These are phyloP conservation scores for Micoletzkya japonica DNA, from an alignment of 2,888 invertebrate genomes.

Conservation along the genomic window DNA sequence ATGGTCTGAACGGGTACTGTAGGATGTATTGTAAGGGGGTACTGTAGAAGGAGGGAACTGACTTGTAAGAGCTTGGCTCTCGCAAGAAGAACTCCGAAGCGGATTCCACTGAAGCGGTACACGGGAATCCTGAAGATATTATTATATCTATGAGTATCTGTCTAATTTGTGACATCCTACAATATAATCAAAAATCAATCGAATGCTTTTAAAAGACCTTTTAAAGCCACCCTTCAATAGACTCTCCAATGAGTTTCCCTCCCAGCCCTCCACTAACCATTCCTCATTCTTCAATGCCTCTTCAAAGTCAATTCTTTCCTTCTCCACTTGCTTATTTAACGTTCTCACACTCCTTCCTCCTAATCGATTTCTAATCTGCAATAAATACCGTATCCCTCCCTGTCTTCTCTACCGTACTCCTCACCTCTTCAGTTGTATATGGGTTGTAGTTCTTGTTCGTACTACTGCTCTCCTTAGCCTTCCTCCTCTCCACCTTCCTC, in stretches of 20 bases:
- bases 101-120: conserved; percentile 49
- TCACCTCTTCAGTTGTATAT: conserved; percentile 15
- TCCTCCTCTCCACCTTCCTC: neutral
- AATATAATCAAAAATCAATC: too few relatives aligned
- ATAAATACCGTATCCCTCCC: neutral
- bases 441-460: conserved; percentile 1
- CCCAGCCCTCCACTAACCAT: conserved; percentile 18
- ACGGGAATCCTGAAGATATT: conserved; percentile 43
- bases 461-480: neutral
- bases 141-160: too few relatives aligned
- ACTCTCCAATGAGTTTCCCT: too few relatives aligned
- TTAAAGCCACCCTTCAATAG: too few relatives aligned
- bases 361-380: conserved; percentile 32
- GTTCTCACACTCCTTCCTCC: conserved; percentile 32
- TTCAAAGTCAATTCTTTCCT: conserved; percentile 21
- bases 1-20: conserved; percentile 34
- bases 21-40: too few relatives aligned
- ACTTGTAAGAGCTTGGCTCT: conserved; percentile 45
- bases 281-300: conserved; percentile 32
- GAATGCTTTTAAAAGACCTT: too few relatives aligned
- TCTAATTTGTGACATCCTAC: too few relatives aligned
- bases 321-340: conserved; percentile 23
- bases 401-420: neutral
- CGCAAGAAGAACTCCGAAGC: conserved; percentile 40
- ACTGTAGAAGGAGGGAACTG: neutral